phyloP scores from a whole-genome alignment of 23 tunicate genomes.

The Ascidia mentula region DNA sequence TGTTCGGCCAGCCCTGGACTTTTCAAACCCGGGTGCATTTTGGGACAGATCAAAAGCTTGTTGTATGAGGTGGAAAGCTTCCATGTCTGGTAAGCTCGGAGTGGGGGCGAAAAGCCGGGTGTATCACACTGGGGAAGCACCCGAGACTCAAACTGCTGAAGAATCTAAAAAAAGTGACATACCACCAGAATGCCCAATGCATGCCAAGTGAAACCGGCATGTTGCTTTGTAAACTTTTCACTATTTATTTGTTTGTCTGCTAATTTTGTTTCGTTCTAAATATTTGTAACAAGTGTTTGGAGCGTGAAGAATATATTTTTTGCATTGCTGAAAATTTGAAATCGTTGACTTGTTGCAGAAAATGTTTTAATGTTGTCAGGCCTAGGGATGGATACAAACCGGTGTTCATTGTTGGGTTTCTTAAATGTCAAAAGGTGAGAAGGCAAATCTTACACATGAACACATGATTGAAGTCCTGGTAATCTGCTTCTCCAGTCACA shows the following conservation, averaged over 20 bases:
- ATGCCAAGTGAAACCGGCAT: slow-evolving; percentile 31
- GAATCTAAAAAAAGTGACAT: slow-evolving; percentile 22
- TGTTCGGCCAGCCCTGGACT: slow-evolving; percentile 84
- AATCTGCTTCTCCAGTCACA: no score
- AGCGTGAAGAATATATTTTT: no score
- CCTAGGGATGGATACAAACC: no score
- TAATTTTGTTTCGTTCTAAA: no score
- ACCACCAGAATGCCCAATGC: slow-evolving; percentile 90
- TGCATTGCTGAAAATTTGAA: no score
- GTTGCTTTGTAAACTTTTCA: background rate
- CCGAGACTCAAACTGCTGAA: background rate
- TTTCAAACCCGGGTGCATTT: slow-evolving; percentile 57
- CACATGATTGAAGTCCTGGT: no score
- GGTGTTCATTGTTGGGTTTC: no score
- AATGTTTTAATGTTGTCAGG: no score
- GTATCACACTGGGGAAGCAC: slow-evolving; percentile 42
- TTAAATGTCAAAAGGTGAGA: no score
- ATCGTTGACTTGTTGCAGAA: no score
- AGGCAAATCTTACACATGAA: no score
- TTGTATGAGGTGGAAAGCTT: slow-evolving; percentile 82
- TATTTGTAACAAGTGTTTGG: no score
- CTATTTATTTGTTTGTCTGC: background rate
- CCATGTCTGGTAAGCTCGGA: slow-evolving; percentile 26
- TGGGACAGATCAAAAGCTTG: slow-evolving; percentile 85
- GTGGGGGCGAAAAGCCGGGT: slow-evolving; percentile 47